Base-by-base conservation (phyloP, 1,140 invertebrate species). In the Hylaeus volcanicus region DNA sequence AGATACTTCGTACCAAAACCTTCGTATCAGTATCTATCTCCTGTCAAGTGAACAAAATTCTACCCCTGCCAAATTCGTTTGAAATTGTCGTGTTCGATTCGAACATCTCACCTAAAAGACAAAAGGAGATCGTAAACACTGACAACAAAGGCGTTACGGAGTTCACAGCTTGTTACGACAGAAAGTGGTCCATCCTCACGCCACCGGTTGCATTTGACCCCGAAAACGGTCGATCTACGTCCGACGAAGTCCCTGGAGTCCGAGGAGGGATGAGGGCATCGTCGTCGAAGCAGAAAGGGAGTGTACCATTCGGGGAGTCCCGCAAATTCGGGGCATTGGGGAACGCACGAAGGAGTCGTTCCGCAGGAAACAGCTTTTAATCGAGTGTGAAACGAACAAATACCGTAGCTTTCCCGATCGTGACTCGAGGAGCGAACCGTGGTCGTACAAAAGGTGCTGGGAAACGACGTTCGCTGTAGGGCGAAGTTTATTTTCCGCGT, bases 361-460 rank as follows among this genome's bases (percentile, higher is more conserved):
- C 60, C 41, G 63, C 56, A 72, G 68, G 74, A 80, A 79, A 68
- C 74, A 53, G 77, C 77, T 81, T 84, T 85, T 84, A 84, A 85
- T 84, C 71, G 82, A 73, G 60, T 73, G 70, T 64, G 77, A 79
- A 73, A 63, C 51, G 82, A 68, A 81, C 73, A 85, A 84, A 84
- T 69, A 77, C 58, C 53, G 15, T 8, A 43, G 39, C 51, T 68
- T 68, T 64, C 11, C 60, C 60, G 45, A 78, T 63, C 58, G 48
- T 55, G 58, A 41, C 39, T 37, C 58, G 58, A 72, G 39, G 39
- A 79, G 37, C 5, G 26, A 26, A 26, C 26, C 26, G 60, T 37
- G 39, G 26, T 8, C 8, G 51, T 1, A 43, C 37, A 72, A 79
- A 72, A 72, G 41, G 51, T 56, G 4, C 39, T 53, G 43, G n/a